A percentile compares a stretch with the other conserved stretches of the same genome.
phyloP scores from a whole-genome alignment of 2,797 vertebrate genomes.

The Oryzias sinensis region DNA sequence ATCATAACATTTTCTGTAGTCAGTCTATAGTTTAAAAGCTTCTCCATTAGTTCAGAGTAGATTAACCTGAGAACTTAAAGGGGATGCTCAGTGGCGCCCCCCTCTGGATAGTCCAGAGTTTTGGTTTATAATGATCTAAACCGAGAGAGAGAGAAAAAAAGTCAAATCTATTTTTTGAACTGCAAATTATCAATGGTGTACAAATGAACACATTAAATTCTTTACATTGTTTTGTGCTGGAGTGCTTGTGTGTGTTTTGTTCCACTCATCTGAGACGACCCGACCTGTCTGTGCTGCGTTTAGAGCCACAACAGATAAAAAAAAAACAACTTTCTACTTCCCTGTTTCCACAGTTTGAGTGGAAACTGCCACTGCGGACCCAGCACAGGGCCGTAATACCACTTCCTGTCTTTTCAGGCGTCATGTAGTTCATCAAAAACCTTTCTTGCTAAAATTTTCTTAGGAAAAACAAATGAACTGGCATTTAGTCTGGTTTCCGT shows the following conservation, averaged over 20 bases:
- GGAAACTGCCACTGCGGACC: too few relatives aligned
- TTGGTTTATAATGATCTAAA: constrained; percentile 19
- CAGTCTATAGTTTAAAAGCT: constrained; percentile 45
- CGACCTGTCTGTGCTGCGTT: too few relatives aligned
- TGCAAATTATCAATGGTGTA: constrained; percentile 56
- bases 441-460: too few relatives aligned
- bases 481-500: too few relatives aligned
- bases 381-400: too few relatives aligned
- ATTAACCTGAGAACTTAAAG: constrained; percentile 10
- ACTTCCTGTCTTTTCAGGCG: too few relatives aligned
- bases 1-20: constrained; percentile 25
- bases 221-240: constrained; percentile 55
- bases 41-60: constrained; percentile 18
- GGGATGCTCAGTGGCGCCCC: not conserved
- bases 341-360: too few relatives aligned
- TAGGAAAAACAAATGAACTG: too few relatives aligned
- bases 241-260: constrained; percentile 21
- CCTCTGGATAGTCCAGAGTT: not conserved
- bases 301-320: too few relatives aligned
- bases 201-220: constrained; percentile 61
- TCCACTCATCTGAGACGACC: not conserved
- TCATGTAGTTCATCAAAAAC: too few relatives aligned
- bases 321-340: too few relatives aligned
- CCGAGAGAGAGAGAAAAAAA: constrained; percentile 11
- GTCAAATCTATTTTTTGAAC: constrained; percentile 61